These are phyloP conservation scores for Netelia virgata DNA, from an alignment of 2,888 invertebrate genomes.

Conservation along the genomic window DNA sequence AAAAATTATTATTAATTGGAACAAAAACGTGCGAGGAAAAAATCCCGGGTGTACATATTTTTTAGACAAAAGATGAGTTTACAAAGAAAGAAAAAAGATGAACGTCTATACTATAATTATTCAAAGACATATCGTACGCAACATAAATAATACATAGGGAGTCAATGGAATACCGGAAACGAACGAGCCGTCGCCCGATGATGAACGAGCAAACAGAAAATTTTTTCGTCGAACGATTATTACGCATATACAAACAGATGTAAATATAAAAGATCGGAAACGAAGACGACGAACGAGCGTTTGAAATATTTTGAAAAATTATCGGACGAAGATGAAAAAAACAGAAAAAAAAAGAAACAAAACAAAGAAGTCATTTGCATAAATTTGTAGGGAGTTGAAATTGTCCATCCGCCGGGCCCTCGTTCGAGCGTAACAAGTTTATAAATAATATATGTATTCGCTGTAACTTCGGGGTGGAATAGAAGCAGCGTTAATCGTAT, in stretches of 20 bases:
- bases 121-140: not conserved
- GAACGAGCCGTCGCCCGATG: not conserved
- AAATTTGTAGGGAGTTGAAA: not conserved
- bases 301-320: not conserved
- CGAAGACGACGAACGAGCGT: not conserved
- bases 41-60: not conserved
- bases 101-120: not conserved
- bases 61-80: not conserved
- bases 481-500: not conserved
- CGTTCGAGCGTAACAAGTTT: not conserved
- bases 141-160: not conserved
- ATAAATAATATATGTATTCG: conserved; percentile 4
- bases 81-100: not conserved
- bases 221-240: not conserved
- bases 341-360: not conserved
- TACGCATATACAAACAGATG: too few relatives aligned
- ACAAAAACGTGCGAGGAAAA: not conserved
- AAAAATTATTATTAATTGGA: not conserved
- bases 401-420: not conserved
- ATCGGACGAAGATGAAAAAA: not conserved
- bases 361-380: conserved; percentile 19
- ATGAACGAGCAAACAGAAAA: not conserved
- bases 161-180: not conserved
- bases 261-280: not conserved
- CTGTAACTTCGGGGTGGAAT: not conserved